A percentile compares a stretch with the other conserved stretches of the same genome.
phyloP scores from a whole-genome alignment of 2,113 vertebrate species.

The Oxyruncus cristatus region DNA sequence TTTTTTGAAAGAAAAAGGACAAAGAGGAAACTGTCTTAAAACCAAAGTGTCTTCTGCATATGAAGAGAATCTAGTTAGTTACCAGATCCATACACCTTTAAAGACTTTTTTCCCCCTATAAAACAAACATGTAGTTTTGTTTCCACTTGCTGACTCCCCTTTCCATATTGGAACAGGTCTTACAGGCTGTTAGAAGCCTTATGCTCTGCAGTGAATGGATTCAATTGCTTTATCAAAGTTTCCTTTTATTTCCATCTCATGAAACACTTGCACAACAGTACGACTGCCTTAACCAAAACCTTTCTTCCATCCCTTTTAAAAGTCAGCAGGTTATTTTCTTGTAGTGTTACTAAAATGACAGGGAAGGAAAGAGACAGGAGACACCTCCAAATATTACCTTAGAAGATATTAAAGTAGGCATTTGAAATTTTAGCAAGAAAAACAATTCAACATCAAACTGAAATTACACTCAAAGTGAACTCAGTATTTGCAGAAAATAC shows the following conservation, averaged over 20 bases:
- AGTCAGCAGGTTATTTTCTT: neutral
- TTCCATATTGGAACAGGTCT: neutral
- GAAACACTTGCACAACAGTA: neutral
- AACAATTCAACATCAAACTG: neutral
- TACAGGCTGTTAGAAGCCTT: neutral
- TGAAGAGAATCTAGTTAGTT: neutral
- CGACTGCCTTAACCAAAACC: neutral
- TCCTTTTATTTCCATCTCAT: neutral
- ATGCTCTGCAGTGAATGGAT: neutral
- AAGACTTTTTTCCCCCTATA: accelerated
- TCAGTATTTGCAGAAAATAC: neutral
- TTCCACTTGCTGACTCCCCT: neutral
- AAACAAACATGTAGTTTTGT: neutral
- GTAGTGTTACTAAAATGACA: neutral
- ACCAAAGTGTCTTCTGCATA: neutral
- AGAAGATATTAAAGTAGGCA: neutral
- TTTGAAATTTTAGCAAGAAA: neutral
- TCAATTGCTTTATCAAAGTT: neutral
- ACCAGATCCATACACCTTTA: neutral
- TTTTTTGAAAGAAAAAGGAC: neutral
- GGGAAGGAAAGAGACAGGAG: neutral
- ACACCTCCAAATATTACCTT: neutral
- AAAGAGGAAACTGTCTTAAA: neutral
- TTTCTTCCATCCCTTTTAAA: neutral
- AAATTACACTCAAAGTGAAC: neutral